These are phyloP conservation scores for Acrossocheilus wenchowensis DNA, from an alignment of 2,797 vertebrate genomes.

Conservation along the genomic window DNA sequence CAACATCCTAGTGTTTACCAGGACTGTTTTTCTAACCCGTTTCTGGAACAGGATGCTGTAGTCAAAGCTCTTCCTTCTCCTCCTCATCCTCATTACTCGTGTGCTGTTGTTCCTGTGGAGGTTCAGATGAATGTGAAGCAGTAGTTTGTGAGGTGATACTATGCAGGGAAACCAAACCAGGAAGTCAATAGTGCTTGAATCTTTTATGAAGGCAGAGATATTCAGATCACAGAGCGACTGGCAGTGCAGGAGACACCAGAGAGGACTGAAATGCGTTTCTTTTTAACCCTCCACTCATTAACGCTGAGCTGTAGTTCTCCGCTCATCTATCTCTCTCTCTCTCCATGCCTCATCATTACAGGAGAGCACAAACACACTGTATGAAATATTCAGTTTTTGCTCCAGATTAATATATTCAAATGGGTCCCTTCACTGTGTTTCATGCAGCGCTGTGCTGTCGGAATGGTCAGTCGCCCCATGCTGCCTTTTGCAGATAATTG, in stretches of 20 bases:
- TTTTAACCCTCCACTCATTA: conserved; percentile 67
- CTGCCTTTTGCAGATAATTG: conserved; percentile 13
- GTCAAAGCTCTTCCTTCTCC: conserved; percentile 16
- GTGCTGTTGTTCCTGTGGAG: conserved; percentile 57
- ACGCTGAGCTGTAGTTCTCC: conserved; percentile 47
- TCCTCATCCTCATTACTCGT: conserved; percentile 44
- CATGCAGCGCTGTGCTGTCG: not conserved
- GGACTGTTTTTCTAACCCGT: not conserved
- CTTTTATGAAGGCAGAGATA: conserved; percentile 92
- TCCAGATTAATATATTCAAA: conserved; percentile 16
- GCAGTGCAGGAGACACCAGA: conserved; percentile 75
- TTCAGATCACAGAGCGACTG: conserved; percentile 87
- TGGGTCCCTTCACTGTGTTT: conserved; percentile 1
- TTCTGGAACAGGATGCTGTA: conserved; percentile 20
- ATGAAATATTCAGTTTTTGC: conserved; percentile 33
- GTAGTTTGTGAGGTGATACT: conserved; percentile 69
- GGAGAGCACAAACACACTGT: conserved; percentile 36
- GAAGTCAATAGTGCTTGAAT: conserved; percentile 90
- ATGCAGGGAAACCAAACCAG: conserved; percentile 71
- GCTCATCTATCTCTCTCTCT: conserved; percentile 43
- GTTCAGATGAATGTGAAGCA: conserved; percentile 72
- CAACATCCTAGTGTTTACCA: not conserved
- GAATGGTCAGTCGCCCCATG: not conserved
- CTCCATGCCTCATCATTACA: conserved; percentile 42
- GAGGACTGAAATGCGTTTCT: conserved; percentile 52